phyloP scores from a whole-genome alignment of 2,888 invertebrate genomes.

The Harpagoxenus sublaevis region DNA sequence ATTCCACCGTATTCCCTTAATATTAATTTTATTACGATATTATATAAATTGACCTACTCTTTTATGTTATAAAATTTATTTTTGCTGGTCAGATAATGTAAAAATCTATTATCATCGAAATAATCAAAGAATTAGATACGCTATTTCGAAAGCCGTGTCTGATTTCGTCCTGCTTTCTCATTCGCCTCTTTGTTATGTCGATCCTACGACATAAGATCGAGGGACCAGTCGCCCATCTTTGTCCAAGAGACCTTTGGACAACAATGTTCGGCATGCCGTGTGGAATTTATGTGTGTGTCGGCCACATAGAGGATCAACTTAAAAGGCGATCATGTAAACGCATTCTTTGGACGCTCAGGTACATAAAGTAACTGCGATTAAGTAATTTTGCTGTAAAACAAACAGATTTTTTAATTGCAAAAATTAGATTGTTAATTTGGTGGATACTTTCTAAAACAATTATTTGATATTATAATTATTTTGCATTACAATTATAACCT shows the following conservation, averaged over 20 bases:
- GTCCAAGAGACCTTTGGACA: constrained; percentile 72
- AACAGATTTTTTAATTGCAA: background rate
- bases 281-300: constrained; percentile 51
- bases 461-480: background rate
- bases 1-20: background rate
- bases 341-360: background rate
- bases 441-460: background rate
- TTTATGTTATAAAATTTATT: background rate
- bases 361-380: background rate
- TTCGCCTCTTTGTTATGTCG: background rate
- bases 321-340: constrained; percentile 12
- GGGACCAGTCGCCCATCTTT: constrained; percentile 78
- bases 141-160: background rate
- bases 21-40: background rate
- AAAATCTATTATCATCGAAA: background rate
- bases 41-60: background rate
- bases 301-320: constrained; percentile 31
- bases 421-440: background rate
- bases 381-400: background rate
- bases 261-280: constrained; percentile 78
- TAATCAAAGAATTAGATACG: background rate
- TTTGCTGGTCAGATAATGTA: background rate
- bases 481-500: background rate
- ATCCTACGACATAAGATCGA: constrained; percentile 23
- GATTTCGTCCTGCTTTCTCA: background rate